phyloP scores from a whole-genome alignment of 2,888 invertebrate species.

The Plebejus argus region DNA sequence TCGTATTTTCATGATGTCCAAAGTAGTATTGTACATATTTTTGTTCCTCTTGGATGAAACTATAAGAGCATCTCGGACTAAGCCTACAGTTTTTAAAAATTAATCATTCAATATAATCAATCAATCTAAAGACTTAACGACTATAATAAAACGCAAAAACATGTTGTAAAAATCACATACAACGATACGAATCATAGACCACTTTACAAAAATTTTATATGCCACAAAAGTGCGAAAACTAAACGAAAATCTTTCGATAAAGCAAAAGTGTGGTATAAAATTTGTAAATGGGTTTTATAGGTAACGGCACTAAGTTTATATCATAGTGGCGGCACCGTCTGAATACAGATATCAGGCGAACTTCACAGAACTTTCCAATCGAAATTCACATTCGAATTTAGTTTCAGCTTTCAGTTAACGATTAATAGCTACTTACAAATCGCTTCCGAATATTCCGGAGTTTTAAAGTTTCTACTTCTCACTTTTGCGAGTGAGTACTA shows the following conservation, averaged over 20 bases:
- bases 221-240: not conserved
- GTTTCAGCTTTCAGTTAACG: slow-evolving; percentile 32
- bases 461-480: slow-evolving; percentile 24
- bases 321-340: slow-evolving; percentile 32
- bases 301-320: slow-evolving; percentile 33
- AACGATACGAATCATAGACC: not conserved
- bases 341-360: slow-evolving; percentile 42
- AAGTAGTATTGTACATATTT: not conserved
- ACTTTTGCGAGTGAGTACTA: not conserved
- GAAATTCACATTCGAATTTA: slow-evolving; percentile 40
- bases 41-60: too few relatives aligned
- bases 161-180: not conserved
- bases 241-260: slow-evolving; percentile 13
- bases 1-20: not conserved
- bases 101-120: too few relatives aligned
- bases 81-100: too few relatives aligned
- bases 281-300: slow-evolving; percentile 27
- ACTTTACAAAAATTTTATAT: not conserved
- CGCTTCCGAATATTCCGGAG: slow-evolving; percentile 32
- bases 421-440: slow-evolving; percentile 33
- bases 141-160: too few relatives aligned
- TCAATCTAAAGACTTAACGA: too few relatives aligned
- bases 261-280: slow-evolving; percentile 3
- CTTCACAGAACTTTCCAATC: slow-evolving; percentile 39
- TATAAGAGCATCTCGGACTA: too few relatives aligned